Base-by-base conservation (phyloP, 2,888 invertebrate species). In the Polia nebulosa region DNA sequence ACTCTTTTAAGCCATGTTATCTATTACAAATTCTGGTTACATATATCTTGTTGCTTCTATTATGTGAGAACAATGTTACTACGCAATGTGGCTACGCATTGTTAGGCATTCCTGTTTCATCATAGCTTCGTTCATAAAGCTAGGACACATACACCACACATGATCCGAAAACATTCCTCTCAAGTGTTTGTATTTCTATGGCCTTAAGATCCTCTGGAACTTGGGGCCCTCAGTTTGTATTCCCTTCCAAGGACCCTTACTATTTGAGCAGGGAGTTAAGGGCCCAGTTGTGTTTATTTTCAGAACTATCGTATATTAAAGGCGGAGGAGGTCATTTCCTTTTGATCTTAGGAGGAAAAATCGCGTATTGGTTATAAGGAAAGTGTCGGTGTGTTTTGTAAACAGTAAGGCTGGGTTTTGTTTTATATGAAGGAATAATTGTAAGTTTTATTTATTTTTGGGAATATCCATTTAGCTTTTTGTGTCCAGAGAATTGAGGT, bases 241-340 rank as follows among this genome's bases (percentile, higher is more conserved):
- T 78, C 62, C 56, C 51, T 49, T 41, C 58, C 17, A 56, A 79
- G 63, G 58, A 67, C 56, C 41, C 68, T 69, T 39, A 57, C 44
- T 82, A 57, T 82, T 78, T 82, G 71, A 59, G 27, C 51, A 80
- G 56, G 45, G 41, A 58, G 60, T 70, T 66, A 71, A 53, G 68
- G 63, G 36, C 53, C 9, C 60, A 56, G 57, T 56, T 72, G 65
- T 81, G 61, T 80, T 68, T 80, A 53, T 78, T 62, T 70, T 64
- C 25, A 41, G 22, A 72, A 68, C 68, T 72, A 71, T 51, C 52
- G 34, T 49, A 20, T 55, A 71, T 55, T 44, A 58, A 52, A n/a
- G 32, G 25, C 15, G 2, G 1, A 49, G 27, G 3, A 44, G 39
- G 52, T 34, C 25, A 52, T 22, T 76, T 47, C 13, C 44, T 45